These are phyloP conservation scores for Arizona elegans DNA, from an alignment of 2,113 vertebrate species.

Conservation along the genomic window DNA sequence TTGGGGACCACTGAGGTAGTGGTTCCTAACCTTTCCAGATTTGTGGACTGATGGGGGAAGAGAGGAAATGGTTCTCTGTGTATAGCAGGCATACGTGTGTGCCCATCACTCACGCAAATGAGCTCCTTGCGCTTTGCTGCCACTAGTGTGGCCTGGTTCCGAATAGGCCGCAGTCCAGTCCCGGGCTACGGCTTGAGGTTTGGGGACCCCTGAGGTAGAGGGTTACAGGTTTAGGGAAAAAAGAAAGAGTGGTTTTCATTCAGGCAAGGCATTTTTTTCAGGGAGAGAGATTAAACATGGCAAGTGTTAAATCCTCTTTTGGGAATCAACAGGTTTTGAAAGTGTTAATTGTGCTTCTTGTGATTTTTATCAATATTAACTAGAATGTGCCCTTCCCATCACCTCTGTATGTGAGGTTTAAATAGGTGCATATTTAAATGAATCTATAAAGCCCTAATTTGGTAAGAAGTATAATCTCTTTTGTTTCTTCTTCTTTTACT, in stretches of 20 bases:
- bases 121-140: rapidly evolving
- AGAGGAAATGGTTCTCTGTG: background rate
- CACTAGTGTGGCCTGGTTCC: background rate
- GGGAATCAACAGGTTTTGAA: background rate
- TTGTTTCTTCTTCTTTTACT: background rate
- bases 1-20: background rate
- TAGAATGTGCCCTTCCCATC: background rate
- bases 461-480: background rate
- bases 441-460: background rate
- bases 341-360: background rate
- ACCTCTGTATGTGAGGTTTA: background rate
- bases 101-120: background rate
- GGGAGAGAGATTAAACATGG: background rate
- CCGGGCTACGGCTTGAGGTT: background rate
- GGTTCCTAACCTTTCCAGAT: background rate
- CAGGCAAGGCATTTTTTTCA: background rate
- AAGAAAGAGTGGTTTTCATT: background rate
- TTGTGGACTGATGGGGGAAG: background rate
- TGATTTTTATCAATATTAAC: background rate
- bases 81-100: background rate
- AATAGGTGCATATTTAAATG: background rate
- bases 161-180: background rate
- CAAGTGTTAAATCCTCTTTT: background rate
- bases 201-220: background rate
- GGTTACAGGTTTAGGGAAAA: background rate